phyloP scores from a whole-genome alignment of 1,140 invertebrate genomes.

The Aphis craccivora region DNA sequence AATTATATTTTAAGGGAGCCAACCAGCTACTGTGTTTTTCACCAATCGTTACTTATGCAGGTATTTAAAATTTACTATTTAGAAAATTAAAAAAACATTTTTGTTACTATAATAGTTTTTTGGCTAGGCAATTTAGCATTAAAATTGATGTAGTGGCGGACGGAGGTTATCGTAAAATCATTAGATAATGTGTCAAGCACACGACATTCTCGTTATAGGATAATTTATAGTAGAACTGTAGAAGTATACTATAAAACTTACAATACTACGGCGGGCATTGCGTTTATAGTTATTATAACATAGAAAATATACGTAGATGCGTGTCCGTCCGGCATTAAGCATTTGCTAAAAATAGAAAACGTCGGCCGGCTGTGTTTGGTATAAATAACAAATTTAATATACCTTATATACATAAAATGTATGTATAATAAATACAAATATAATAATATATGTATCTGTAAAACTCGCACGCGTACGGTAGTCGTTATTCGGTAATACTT shows the following conservation, averaged over 20 bases:
- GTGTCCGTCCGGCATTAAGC: not conserved
- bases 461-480: not conserved
- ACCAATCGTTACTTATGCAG: not conserved
- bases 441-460: no score
- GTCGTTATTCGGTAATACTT: not conserved
- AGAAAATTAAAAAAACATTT: not conserved
- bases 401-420: not conserved
- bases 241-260: not conserved
- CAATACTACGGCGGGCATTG: not conserved
- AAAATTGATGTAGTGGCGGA: not conserved
- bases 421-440: not conserved
- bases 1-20: not conserved
- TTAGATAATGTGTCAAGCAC: not conserved
- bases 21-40: not conserved
- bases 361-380: conserved; percentile 8
- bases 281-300: conserved; percentile 9
- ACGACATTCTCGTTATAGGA: not conserved
- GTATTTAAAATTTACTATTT: not conserved
- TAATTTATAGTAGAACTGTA: not conserved
- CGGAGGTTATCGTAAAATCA: not conserved
- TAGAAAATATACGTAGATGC: not conserved
- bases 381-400: conserved; percentile 20
- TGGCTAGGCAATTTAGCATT: not conserved
- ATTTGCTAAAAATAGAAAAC: conserved; percentile 17
- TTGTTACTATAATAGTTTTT: not conserved